These are phyloP conservation scores for Lissonota sp. DNA, from an alignment of 2,888 invertebrate genomes.

Conservation along the genomic window DNA sequence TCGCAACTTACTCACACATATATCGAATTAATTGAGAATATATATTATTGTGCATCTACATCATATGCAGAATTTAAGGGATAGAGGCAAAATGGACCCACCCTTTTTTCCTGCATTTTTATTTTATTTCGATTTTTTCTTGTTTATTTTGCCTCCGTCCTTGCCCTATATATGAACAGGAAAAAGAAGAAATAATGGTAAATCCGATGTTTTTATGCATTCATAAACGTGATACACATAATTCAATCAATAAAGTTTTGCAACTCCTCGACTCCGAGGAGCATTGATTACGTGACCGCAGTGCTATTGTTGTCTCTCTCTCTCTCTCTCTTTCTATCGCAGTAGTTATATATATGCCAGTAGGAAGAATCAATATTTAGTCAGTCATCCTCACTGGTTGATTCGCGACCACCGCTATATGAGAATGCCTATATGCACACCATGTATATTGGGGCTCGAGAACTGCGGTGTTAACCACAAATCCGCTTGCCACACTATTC, in stretches of 20 bases:
- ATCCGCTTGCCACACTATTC: conserved; percentile 53
- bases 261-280: conserved; percentile 24
- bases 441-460: conserved; percentile 5
- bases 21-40: too few species aligned
- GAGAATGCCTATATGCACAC: conserved; percentile 33
- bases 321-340: conserved; percentile 33
- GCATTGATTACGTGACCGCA: conserved; percentile 61
- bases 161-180: too few species aligned
- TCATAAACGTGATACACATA: not conserved
- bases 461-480: conserved; percentile 58
- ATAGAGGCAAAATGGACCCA: too few species aligned
- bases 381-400: conserved; percentile 56
- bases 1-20: too few species aligned
- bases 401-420: conserved; percentile 55
- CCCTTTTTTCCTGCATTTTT: too few species aligned
- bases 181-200: too few species aligned
- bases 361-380: conserved; percentile 62
- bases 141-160: too few species aligned
- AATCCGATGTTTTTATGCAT: too few species aligned
- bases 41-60: too few species aligned
- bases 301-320: conserved; percentile 47
- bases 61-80: too few species aligned
- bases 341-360: conserved; percentile 16
- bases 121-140: too few species aligned
- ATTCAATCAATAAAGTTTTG: conserved; percentile 41